Conservation (phyloP, 2,797 vertebrate species). For the Halcyon leucocephala region DNA sequence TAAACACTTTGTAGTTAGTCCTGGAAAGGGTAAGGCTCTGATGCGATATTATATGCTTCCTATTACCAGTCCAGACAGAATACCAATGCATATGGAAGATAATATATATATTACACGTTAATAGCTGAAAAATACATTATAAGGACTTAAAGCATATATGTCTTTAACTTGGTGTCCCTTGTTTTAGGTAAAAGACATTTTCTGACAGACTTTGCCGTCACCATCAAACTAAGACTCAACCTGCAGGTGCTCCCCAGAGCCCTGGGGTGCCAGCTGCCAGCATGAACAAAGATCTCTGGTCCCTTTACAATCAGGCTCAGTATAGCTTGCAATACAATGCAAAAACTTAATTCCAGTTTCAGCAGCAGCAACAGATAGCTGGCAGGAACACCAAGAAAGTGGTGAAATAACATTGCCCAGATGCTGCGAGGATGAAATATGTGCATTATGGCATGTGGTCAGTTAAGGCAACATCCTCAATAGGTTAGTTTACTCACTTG, state of each 20-base stretch:
- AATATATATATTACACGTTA: neutral
- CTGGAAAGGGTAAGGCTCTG: neutral
- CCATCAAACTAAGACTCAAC: neutral
- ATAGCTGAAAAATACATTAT: neutral
- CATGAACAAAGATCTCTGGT: neutral
- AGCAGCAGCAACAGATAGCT: rapidly evolving
- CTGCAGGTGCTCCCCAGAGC: neutral
- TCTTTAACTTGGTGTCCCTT: neutral
- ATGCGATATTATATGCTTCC: neutral
- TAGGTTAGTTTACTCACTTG: neutral
- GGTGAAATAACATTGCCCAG: neutral
- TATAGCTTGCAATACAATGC: neutral
- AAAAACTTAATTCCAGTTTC: neutral
- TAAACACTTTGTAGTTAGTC: neutral
- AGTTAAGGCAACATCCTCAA: neutral
- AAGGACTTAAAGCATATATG: neutral
- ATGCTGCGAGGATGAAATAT: neutral
- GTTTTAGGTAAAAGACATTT: neutral
- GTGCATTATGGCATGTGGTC: rapidly evolving
- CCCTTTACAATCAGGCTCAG: neutral
- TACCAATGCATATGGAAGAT: neutral
- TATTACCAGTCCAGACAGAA: neutral
- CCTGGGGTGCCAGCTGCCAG: neutral
- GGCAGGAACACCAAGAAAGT: neutral
- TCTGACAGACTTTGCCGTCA: neutral